A percentile compares a stretch with the other conserved stretches of the same genome.
Evolutionary conservation across 2,888 invertebrate genomes (phyloP).

Genomic region (Nymphalis urticae): DNA sequence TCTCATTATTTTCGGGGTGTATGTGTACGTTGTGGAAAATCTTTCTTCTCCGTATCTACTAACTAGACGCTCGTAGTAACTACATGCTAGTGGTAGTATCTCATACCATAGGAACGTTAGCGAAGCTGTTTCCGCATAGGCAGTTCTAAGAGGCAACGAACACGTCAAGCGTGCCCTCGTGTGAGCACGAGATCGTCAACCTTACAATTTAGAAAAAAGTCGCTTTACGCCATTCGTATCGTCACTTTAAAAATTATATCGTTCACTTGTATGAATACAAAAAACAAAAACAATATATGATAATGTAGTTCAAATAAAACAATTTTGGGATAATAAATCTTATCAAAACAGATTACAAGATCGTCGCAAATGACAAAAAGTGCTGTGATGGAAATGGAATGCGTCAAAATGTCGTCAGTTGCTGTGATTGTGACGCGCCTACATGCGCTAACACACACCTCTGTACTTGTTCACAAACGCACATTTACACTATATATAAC

Average conservation of each 20-base stretch:
- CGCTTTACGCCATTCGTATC: conserved; percentile 55
- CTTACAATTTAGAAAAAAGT: conserved; percentile 78
- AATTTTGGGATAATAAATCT: conserved; percentile 21
- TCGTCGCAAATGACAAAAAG: conserved; percentile 36
- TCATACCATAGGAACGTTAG: conserved; percentile 77
- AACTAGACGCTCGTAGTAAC: conserved; percentile 36
- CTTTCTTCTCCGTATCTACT: conserved; percentile 55
- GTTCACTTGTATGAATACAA: conserved; percentile 10
- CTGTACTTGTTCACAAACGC: conserved; percentile 49
- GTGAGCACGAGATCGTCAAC: conserved; percentile 78
- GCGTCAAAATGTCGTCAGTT: conserved; percentile 54
- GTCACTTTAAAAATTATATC: conserved; percentile 27
- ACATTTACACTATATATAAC: conserved; percentile 46
- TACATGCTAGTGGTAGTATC: conserved; percentile 73
- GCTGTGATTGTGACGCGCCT: conserved; percentile 63
- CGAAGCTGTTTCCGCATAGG: conserved; percentile 79
- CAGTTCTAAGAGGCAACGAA: conserved; percentile 71
- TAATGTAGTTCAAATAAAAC: conserved; percentile 2
- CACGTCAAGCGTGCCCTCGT: conserved; percentile 71
- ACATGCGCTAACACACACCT: conserved; percentile 67
- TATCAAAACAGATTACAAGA: conserved; percentile 30
- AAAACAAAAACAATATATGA: conserved; percentile 7
- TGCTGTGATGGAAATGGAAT: conserved; percentile 44
- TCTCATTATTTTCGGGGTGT: conserved; percentile 48
- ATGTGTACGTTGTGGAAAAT: conserved; percentile 66